These are phyloP conservation scores for Agrenia bidenticulata DNA, from an alignment of 2,888 invertebrate genomes.

Conservation along the genomic window DNA sequence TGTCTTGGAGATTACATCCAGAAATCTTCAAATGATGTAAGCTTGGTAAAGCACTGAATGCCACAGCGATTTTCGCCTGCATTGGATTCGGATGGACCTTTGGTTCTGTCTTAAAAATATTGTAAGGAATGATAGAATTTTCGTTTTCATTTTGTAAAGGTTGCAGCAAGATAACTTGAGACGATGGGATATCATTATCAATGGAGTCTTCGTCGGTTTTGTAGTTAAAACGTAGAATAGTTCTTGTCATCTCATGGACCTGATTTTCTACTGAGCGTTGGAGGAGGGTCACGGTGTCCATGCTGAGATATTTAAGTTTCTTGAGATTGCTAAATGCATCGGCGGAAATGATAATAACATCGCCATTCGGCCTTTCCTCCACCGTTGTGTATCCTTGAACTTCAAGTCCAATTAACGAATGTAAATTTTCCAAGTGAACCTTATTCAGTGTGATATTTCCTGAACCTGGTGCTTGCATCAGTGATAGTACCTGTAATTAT, in stretches of 20 bases:
- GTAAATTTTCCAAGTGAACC: constrained; percentile 59
- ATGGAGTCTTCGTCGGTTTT: constrained; percentile 28
- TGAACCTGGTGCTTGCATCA: constrained; percentile 63
- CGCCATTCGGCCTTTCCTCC: constrained; percentile 33
- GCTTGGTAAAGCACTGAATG: constrained; percentile 60
- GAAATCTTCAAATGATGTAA: constrained; percentile 65
- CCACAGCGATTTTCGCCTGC: constrained; percentile 47
- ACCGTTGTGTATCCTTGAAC: constrained; percentile 61
- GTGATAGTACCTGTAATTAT: constrained; percentile 58
- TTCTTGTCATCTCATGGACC: constrained; percentile 8
- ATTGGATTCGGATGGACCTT: constrained; percentile 51
- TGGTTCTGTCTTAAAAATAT: constrained; percentile 61
- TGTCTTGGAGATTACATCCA: constrained; percentile 63
- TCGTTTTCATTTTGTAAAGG: constrained; percentile 5
- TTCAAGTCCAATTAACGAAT: constrained; percentile 63
- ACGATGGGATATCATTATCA: constrained; percentile 33
- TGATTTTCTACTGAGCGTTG: constrained; percentile 35
- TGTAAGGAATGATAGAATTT: constrained; percentile 63
- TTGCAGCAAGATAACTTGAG: constrained; percentile 36
- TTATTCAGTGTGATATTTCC: constrained; percentile 59
- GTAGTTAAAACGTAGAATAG: constrained; percentile 30
- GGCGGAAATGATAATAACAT: constrained; percentile 28
- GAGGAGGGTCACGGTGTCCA: constrained; percentile 38
- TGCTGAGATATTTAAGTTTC: constrained; percentile 41
- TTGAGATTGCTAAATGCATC: constrained; percentile 34